A percentile compares a stretch with the other conserved stretches of the same genome.
phyloP scores from a whole-genome alignment of 1,140 invertebrate genomes.

The Hycleus cichorii region DNA sequence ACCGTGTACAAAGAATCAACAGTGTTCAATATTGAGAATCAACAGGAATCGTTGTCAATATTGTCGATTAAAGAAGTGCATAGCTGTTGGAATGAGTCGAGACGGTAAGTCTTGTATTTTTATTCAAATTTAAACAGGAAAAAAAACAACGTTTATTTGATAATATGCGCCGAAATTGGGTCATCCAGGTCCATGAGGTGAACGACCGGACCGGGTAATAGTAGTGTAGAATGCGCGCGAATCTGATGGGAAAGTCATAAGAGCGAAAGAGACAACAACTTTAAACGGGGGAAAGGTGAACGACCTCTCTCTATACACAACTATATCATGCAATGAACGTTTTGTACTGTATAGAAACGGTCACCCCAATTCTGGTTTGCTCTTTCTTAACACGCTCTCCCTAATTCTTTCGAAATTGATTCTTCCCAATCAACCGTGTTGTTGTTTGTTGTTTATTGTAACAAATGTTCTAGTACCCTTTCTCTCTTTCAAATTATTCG shows the following conservation, averaged over 20 bases:
- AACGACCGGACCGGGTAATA: slow-evolving; percentile 30
- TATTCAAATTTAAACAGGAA: background rate
- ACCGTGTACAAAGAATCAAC: slow-evolving; percentile 95
- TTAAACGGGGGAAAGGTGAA: slow-evolving; percentile 24
- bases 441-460: too few relatives aligned
- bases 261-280: slow-evolving; percentile 9
- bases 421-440: too few relatives aligned
- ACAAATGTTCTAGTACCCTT: too few relatives aligned
- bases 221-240: slow-evolving; percentile 22
- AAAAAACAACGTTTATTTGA: background rate
- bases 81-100: slow-evolving; percentile 95
- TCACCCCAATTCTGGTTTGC: too few relatives aligned
- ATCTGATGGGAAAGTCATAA: slow-evolving; percentile 33
- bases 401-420: too few relatives aligned
- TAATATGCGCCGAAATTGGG: slow-evolving; percentile 6
- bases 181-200: slow-evolving; percentile 33
- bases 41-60: slow-evolving; percentile 97
- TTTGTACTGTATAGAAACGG: too few relatives aligned
- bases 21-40: slow-evolving; percentile 92
- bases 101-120: slow-evolving; percentile 68
- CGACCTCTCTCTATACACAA: slow-evolving; percentile 18
- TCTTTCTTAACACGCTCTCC: too few relatives aligned
- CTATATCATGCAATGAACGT: too few relatives aligned
- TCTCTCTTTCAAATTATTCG: too few relatives aligned
- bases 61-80: slow-evolving; percentile 95